Base-by-base conservation (phyloP, 2,888 invertebrate genomes). In the Gandaritis pyraliata region DNA sequence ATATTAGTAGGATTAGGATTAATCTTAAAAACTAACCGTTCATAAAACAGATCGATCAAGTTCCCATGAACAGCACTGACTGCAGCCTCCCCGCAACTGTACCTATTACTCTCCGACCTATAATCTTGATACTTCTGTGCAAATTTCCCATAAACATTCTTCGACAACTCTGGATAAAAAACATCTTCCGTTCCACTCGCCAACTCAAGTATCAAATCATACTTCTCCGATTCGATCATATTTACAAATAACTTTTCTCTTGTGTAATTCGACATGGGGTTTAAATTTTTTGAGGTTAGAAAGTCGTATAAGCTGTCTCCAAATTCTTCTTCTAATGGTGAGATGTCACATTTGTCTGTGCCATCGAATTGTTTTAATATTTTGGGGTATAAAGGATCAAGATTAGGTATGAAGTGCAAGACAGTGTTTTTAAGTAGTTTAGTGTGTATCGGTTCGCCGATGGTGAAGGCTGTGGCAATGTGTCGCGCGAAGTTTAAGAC, bases 401-500 rank as follows among this genome's bases (percentile, higher is more conserved):
- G 64, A 71, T 89, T 92, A 0, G 98, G 98, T 70, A 97, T 93
- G 71, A 98, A 94, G 81, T 97, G 96, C 39, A 98, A 81, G 4
- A 97, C 96, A 0, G 95, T 93, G 68, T 94, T 95, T 52, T 95
- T 90, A 5, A 98, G 80, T 12, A 98, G 84, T 16, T 87, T 85
- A 43, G 92, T 81, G 66, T 96, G 94, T 0, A 93, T 81, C 0
- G 95, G 94, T 74, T 97, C 95, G 29, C 94, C 94, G 55, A 95
- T 91, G 47, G 92, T 87, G 78, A 95, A 94, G 0, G 96, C 97
- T 55, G 93, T 94, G 23, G 96, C 85, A 16, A 98, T 86, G 87
- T 98, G 98, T 0, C 97, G 94, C 0, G 96, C 96, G 71, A 98
- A 93, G 83, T 98, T 95, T 0, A 98, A 77, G 0, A 96, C 87